Conservation (phyloP, 2,888 invertebrate genomes). For the Anoncus sp. region DNA sequence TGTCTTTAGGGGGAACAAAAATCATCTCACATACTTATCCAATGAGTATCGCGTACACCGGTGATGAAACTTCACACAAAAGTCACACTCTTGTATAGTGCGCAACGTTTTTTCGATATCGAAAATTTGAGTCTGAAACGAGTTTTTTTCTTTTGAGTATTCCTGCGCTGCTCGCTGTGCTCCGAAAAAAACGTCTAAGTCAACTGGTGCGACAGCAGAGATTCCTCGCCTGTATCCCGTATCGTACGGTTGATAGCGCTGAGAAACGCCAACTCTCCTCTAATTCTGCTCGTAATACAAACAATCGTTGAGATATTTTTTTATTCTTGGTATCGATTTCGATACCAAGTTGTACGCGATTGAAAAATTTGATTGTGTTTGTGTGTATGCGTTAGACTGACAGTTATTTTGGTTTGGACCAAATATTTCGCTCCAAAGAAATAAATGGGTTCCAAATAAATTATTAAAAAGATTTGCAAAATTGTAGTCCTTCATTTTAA, state of each 20-base stretch:
- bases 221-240: constrained; percentile 50
- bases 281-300: constrained; percentile 28
- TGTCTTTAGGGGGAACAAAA: too few species aligned
- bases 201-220: constrained; percentile 47
- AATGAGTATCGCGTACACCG: too few species aligned
- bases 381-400: too few species aligned
- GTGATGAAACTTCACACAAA: background rate
- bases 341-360: too few species aligned
- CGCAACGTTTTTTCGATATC: background rate
- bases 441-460: too few species aligned
- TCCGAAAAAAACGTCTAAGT: constrained; percentile 15
- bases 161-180: background rate
- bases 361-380: too few species aligned
- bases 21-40: too few species aligned
- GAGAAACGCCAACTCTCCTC: constrained; percentile 42
- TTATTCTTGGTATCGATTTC: too few species aligned
- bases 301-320: too few species aligned
- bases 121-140: background rate
- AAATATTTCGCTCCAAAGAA: background rate
- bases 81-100: background rate
- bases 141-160: background rate
- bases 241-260: constrained; percentile 52
- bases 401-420: too few species aligned
- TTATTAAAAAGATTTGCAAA: too few species aligned
- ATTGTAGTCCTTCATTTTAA: too few species aligned